phyloP scores from a whole-genome alignment of 92 coral and sea anemone species.

The Palythoa heliodiscus region DNA sequence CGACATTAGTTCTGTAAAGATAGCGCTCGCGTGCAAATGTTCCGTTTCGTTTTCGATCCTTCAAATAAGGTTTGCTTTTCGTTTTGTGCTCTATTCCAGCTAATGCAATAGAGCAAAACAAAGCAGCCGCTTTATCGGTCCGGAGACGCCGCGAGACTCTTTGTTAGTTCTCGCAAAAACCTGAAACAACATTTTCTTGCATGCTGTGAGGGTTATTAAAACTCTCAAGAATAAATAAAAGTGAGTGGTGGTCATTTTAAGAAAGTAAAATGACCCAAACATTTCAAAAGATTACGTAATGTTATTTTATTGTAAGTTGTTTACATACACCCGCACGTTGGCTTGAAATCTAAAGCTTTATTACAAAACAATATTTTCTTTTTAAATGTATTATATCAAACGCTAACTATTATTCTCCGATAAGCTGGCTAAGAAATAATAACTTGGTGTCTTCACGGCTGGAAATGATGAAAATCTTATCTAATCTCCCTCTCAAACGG shows the following conservation, averaged over 20 bases:
- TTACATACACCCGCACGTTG: neutral
- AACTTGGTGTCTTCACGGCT: conserved; percentile 9
- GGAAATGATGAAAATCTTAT: conserved; percentile 1
- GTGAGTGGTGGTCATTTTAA: neutral
- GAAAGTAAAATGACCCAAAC: neutral
- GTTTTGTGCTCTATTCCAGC: neutral
- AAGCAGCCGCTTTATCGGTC: conserved; percentile 7
- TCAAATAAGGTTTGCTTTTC: neutral
- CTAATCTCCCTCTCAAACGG: conserved; percentile 38
- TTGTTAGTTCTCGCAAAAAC: conserved; percentile 46
- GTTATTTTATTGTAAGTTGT: neutral
- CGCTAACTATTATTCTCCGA: neutral
- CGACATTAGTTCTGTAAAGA: neutral
- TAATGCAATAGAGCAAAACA: neutral
- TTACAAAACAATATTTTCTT: neutral
- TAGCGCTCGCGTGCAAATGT: neutral
- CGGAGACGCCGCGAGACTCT: conserved; percentile 21
- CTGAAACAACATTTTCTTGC: conserved; percentile 24
- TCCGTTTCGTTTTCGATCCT: neutral
- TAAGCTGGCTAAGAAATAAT: neutral
- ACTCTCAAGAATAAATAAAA: neutral
- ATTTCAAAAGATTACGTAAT: neutral
- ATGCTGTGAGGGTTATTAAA: conserved; percentile 21
- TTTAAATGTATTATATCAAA: too few relatives aligned
- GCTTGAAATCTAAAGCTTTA: neutral